Evolutionary conservation across 2,797 vertebrate genomes (phyloP).

Genomic region (Acropternis orthonyx): DNA sequence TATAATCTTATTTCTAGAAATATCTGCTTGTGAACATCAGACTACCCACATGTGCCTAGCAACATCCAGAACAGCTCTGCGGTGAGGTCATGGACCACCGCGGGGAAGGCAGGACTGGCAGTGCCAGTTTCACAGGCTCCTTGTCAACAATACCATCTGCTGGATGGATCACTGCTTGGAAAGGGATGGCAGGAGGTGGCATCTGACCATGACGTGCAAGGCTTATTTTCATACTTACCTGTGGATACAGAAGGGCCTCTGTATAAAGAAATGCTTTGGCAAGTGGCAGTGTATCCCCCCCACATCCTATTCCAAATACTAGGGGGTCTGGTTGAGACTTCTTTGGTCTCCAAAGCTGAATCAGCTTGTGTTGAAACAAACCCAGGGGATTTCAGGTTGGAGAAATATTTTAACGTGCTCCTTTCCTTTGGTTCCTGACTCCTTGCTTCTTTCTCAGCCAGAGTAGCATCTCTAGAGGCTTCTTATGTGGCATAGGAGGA

Average conservation of each 20-base stretch:
- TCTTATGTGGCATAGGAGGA: neutral
- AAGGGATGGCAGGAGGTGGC: conserved; percentile 24
- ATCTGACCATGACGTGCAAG: neutral
- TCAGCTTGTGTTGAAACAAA: neutral
- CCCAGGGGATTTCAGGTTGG: neutral
- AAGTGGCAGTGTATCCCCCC: neutral
- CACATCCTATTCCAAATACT: fast-evolving
- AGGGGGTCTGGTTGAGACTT: neutral
- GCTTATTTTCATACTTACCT: conserved; percentile 23
- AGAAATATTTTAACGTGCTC: neutral
- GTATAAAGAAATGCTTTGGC: neutral
- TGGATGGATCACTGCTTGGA: conserved; percentile 56
- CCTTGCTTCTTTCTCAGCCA: neutral
- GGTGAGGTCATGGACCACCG: conserved; percentile 28
- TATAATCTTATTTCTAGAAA: neutral
- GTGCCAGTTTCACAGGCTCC: conserved; percentile 39
- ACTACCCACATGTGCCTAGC: conserved; percentile 41
- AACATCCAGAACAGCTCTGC: neutral
- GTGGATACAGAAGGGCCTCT: neutral
- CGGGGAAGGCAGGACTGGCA: neutral
- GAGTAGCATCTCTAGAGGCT: neutral
- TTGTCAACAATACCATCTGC: conserved; percentile 63
- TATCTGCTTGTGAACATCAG: conserved; percentile 6
- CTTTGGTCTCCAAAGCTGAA: neutral
- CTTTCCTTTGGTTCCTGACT: neutral